Percentiles rank a stretch among this genome's conserved stretches.
Conservation (phyloP, 2,888 invertebrate genomes). For the Brachyptera putata region DNA sequence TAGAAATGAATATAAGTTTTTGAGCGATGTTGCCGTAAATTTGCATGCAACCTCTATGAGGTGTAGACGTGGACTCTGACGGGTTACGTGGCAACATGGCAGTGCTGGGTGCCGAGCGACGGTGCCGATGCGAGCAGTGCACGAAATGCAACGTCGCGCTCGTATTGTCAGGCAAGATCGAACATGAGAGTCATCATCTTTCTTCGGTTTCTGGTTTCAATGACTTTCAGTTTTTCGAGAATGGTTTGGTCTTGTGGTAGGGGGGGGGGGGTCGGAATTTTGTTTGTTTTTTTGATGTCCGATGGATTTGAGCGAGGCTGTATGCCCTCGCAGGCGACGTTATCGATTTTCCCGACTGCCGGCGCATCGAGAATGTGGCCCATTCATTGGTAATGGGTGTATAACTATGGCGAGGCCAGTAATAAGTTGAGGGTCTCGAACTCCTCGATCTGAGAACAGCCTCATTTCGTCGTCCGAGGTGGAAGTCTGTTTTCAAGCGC, state of each 20-base stretch:
- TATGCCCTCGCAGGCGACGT: too few species aligned
- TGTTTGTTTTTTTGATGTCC: background rate
- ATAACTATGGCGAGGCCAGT: too few species aligned
- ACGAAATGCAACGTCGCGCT: background rate
- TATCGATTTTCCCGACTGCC: too few species aligned
- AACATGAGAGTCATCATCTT: background rate
- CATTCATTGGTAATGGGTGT: too few species aligned
- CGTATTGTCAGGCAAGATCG: background rate
- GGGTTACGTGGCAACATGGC: constrained; percentile 12
- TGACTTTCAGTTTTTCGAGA: constrained; percentile 4
- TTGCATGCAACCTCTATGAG: background rate
- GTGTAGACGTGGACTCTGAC: constrained; percentile 28
- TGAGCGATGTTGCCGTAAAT: constrained; percentile 2
- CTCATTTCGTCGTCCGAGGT: too few species aligned
- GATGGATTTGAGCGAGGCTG: background rate
- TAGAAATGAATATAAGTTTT: constrained; percentile 1
- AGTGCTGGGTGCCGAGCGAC: background rate
- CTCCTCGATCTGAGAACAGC: too few species aligned
- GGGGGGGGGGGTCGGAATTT: background rate
- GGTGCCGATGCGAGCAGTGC: background rate
- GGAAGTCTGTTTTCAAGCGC: too few species aligned
- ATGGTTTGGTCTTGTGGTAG: background rate
- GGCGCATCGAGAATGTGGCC: too few species aligned
- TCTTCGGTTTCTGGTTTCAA: background rate
- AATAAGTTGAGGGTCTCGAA: too few species aligned